These are phyloP conservation scores for Andricus grossulariae DNA, from an alignment of 1,140 invertebrate genomes.

Conservation along the genomic window DNA sequence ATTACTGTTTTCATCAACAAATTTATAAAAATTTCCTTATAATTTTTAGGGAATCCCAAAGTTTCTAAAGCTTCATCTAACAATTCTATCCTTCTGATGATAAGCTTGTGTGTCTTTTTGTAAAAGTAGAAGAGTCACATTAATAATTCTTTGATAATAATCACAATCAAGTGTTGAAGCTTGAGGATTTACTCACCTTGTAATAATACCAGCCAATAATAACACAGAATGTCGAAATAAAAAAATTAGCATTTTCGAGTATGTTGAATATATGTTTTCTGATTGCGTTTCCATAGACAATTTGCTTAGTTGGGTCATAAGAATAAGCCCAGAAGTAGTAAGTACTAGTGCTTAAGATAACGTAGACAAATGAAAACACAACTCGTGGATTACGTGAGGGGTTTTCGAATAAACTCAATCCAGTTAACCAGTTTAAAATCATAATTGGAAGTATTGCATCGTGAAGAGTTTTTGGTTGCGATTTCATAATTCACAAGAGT, in stretches of 20 bases:
- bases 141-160: neutral
- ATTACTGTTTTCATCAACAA: neutral
- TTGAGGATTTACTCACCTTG: conserved; percentile 1
- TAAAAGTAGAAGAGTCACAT: neutral
- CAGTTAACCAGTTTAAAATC: neutral
- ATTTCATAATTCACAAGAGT: too few species aligned
- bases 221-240: neutral
- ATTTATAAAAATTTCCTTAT: neutral
- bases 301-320: neutral
- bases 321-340: neutral
- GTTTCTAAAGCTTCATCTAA: neutral
- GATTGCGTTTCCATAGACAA: neutral
- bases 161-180: neutral
- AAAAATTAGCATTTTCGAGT: neutral
- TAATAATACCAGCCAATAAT: conserved; percentile 19
- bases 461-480: too few species aligned
- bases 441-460: conserved; percentile 5
- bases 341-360: neutral
- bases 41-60: neutral
- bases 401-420: conserved; percentile 8
- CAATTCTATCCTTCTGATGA: neutral
- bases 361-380: neutral
- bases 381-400: neutral
- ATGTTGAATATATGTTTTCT: neutral
- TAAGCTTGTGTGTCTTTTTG: neutral